Conservation (phyloP, 2,888 invertebrate genomes). For the Drosophila ezoana region DNA sequence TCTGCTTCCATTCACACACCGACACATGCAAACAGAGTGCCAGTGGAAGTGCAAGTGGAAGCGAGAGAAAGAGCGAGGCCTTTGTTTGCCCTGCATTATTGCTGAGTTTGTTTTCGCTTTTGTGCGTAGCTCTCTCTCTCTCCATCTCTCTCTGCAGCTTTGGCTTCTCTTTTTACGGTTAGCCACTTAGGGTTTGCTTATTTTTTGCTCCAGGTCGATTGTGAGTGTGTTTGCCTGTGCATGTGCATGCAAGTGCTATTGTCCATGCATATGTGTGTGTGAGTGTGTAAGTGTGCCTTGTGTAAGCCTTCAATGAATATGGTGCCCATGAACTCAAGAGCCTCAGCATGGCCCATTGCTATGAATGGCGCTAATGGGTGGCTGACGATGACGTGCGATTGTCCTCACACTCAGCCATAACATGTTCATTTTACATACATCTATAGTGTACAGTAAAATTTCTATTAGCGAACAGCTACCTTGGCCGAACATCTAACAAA, state of each 20-base stretch:
- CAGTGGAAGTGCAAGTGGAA: background rate
- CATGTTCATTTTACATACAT: conserved; percentile 24
- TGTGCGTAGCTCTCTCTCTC: conserved; percentile 33
- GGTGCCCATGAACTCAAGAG: conserved; percentile 71
- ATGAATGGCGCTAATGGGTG: conserved; percentile 56
- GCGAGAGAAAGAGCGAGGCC: conserved; percentile 4
- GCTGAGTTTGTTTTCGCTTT: conserved; percentile 48
- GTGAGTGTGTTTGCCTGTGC: conserved; percentile 15
- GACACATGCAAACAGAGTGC: conserved; percentile 17
- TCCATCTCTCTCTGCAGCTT: conserved; percentile 18
- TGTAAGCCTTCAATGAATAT: conserved; percentile 70
- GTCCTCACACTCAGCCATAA: conserved; percentile 29
- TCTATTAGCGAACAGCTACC: background rate
- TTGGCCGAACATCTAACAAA: background rate
- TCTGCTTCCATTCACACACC: conserved; percentile 48
- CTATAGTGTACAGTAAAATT: background rate
- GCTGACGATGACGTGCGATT: conserved; percentile 46
- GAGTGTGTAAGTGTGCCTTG: conserved; percentile 17
- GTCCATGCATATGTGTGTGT: conserved; percentile 18
- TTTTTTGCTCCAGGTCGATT: conserved; percentile 1
- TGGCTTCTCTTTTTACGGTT: conserved; percentile 44
- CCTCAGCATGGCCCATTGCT: conserved; percentile 33
- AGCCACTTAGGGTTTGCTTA: conserved; percentile 49
- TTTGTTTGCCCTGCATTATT: conserved; percentile 57
- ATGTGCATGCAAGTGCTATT: conserved; percentile 28